phyloP scores from a whole-genome alignment of 2,888 invertebrate genomes.

The Acleris laterana region DNA sequence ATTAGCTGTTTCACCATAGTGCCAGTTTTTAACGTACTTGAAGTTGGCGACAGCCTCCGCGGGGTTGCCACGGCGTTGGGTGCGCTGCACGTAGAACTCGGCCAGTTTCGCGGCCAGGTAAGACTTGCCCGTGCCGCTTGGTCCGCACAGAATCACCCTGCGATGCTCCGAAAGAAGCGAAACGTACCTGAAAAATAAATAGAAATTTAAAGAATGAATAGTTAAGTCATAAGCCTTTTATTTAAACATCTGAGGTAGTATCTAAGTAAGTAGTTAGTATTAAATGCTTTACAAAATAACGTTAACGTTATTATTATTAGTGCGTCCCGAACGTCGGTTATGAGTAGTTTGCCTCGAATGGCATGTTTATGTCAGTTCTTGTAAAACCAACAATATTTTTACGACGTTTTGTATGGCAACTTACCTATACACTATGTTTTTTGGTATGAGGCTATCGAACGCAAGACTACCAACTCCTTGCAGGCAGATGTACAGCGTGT shows the following conservation, averaged over 20 bases:
- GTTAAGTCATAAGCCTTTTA: constrained; percentile 15
- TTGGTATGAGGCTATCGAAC: constrained; percentile 97
- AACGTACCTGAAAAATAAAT: constrained; percentile 84
- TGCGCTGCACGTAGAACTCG: constrained; percentile 94
- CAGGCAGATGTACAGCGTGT: constrained; percentile 94
- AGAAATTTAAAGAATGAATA: not conserved
- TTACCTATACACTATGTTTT: constrained; percentile 96
- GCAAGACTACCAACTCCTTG: constrained; percentile 94
- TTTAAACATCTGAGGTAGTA: not conserved
- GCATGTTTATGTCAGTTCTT: too few relatives aligned
- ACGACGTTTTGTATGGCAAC: constrained; percentile 44
- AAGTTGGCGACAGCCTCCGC: constrained; percentile 97
- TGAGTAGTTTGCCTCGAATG: too few relatives aligned
- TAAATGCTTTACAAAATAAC: too few relatives aligned
- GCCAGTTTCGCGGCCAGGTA: constrained; percentile 97
- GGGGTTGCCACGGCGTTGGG: constrained; percentile 91
- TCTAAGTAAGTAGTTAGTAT: too few relatives aligned
- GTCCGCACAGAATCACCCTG: constrained; percentile 97
- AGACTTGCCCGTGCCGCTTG: constrained; percentile 98
- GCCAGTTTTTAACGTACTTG: constrained; percentile 84
- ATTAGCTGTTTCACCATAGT: too few relatives aligned
- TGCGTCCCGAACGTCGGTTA: too few relatives aligned
- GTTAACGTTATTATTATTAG: too few relatives aligned
- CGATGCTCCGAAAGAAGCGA: constrained; percentile 96
- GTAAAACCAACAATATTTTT: not conserved